Percentiles rank a stretch among this genome's conserved stretches.
phyloP scores from a whole-genome alignment of 1,140 invertebrate species.

The Harpegnathos saltator region DNA sequence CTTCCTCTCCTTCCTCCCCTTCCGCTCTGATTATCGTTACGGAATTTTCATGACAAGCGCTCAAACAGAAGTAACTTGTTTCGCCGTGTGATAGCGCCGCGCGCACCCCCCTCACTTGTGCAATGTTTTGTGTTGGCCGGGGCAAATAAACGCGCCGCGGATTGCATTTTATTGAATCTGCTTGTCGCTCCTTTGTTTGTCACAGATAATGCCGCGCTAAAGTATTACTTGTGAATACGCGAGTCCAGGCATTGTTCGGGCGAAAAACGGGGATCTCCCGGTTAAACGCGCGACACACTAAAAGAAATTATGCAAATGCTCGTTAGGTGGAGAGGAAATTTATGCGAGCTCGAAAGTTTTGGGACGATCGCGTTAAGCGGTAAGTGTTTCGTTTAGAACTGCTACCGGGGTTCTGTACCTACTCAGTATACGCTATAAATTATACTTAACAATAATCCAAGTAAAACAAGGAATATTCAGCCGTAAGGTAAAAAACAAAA shows the following conservation, averaged over 20 bases:
- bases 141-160: constrained; percentile 19
- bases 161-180: constrained; percentile 47
- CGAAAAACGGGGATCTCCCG: not conserved
- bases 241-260: not conserved
- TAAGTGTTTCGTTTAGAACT: not conserved
- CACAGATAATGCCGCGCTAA: not conserved
- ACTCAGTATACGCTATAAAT: not conserved
- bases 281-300: not conserved
- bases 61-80: constrained; percentile 30
- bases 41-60: constrained; percentile 14
- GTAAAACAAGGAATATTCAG: not conserved
- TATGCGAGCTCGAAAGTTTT: constrained; percentile 3
- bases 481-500: too few species aligned
- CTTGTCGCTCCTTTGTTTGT: constrained; percentile 33
- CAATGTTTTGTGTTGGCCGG: constrained; percentile 20
- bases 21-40: constrained; percentile 18
- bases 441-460: not conserved
- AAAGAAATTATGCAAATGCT: not conserved
- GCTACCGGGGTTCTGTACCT: not conserved
- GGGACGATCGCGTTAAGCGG: not conserved
- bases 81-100: constrained; percentile 6
- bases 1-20: not conserved
- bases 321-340: not conserved
- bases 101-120: not conserved
- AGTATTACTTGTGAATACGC: not conserved